Evolutionary conservation across 1,140 invertebrate species (phyloP).

Genomic region (Drosophila asahinai): DNA sequence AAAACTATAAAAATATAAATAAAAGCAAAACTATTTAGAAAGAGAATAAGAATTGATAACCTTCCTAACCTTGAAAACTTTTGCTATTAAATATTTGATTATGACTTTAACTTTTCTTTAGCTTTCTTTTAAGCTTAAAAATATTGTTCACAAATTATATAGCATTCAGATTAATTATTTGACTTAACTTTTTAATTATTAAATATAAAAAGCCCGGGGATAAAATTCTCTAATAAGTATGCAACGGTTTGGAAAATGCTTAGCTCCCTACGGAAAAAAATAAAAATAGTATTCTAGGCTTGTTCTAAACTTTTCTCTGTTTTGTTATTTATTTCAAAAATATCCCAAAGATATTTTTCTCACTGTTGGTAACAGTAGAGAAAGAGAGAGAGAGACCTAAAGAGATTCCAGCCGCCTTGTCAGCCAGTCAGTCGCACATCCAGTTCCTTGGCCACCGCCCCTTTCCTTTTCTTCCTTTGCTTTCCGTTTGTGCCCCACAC

Average conservation of each 20-base stretch:
- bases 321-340: not conserved
- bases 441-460: slow-evolving; percentile 24
- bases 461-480: slow-evolving; percentile 9
- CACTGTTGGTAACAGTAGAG: slow-evolving; percentile 46
- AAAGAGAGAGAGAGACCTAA: slow-evolving; percentile 12
- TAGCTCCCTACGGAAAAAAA: no score
- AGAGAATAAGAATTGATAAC: no score
- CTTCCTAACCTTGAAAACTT: no score
- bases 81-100: not conserved
- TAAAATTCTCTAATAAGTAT: not conserved
- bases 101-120: no score
- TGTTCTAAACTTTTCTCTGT: no score
- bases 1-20: slow-evolving; percentile 6
- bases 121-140: no score
- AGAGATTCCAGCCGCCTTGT: slow-evolving; percentile 39
- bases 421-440: slow-evolving; percentile 54
- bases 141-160: no score
- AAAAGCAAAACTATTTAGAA: not conserved
- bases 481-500: slow-evolving; percentile 55
- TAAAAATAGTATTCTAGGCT: no score
- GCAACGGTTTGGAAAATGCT: not conserved
- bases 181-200: no score
- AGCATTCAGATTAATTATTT: no score
- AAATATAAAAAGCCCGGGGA: no score
- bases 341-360: slow-evolving; percentile 10